phyloP scores from a whole-genome alignment of 2,113 vertebrate species.

The Rhynchopsitta pachyrhyncha region DNA sequence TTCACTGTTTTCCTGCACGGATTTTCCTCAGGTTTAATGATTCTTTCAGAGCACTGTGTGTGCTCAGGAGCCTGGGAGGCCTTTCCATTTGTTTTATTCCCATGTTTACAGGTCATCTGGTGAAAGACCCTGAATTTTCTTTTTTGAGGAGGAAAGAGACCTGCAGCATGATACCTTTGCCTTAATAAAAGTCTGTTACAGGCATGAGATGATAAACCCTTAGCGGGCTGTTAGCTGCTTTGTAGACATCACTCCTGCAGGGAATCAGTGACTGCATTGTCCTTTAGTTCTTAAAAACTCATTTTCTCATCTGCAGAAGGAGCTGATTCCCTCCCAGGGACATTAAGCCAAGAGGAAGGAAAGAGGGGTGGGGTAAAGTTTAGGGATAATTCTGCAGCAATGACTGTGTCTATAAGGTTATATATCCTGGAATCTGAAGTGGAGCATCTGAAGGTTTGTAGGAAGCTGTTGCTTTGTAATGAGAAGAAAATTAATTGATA shows the following conservation, averaged over 20 bases:
- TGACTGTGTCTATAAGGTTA: neutral
- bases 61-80: neutral
- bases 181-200: neutral
- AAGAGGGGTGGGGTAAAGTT: neutral
- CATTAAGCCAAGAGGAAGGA: neutral
- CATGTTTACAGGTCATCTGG: neutral
- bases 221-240: neutral
- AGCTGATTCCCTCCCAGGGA: neutral
- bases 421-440: neutral
- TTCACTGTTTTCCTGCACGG: neutral
- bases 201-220: neutral
- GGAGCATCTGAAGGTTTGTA: neutral
- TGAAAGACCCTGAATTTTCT: neutral
- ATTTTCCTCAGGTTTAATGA: neutral
- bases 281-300: neutral
- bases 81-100: neutral
- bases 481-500: constrained; percentile 16
- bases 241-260: neutral
- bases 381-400: neutral
- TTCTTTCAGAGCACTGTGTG: neutral
- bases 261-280: neutral
- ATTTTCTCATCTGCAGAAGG: neutral
- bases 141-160: neutral
- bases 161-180: neutral
- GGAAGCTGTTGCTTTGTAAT: neutral